These are phyloP conservation scores for Condylostylus longicornis DNA, from an alignment of 1,140 invertebrate species.

Conservation along the genomic window DNA sequence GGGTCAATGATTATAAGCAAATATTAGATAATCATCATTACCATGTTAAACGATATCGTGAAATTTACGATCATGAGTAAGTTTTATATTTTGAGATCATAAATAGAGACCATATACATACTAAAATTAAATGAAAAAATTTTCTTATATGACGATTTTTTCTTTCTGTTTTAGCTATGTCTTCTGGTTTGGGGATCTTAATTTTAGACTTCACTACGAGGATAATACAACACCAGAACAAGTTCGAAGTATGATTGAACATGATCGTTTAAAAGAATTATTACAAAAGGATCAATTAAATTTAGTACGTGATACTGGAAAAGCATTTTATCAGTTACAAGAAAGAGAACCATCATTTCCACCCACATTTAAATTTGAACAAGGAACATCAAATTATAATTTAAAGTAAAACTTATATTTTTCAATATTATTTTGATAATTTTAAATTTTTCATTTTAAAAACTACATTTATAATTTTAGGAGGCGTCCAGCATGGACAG, in stretches of 20 bases:
- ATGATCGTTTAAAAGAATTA: constrained; percentile 46
- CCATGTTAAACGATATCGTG: constrained; percentile 52
- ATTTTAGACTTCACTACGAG: constrained; percentile 65
- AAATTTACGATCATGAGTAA: constrained; percentile 84
- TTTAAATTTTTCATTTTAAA: background rate
- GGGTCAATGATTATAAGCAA: constrained; percentile 72
- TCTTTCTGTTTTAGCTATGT: constrained; percentile 53
- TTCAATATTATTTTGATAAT: background rate
- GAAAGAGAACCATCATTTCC: constrained; percentile 62
- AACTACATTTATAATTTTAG: background rate
- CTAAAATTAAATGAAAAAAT: constrained; percentile 2
- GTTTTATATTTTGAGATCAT: constrained; percentile 26
- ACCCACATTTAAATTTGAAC: constrained; percentile 79
- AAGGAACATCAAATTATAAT: constrained; percentile 59
- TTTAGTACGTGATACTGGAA: constrained; percentile 46
- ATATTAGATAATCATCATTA: constrained; percentile 61
- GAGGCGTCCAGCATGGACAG: constrained; percentile 94
- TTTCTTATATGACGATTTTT: background rate
- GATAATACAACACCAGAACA: constrained; percentile 42
- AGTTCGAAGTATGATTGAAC: constrained; percentile 48
- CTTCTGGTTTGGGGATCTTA: constrained; percentile 90
- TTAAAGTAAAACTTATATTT: constrained; percentile 40
- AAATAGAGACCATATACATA: constrained; percentile 6
- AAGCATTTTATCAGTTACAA: constrained; percentile 65
- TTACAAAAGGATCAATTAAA: constrained; percentile 58